These are phyloP conservation scores for Echeneis naucrates DNA, from an alignment of 2,797 vertebrate genomes.

Conservation along the genomic window DNA sequence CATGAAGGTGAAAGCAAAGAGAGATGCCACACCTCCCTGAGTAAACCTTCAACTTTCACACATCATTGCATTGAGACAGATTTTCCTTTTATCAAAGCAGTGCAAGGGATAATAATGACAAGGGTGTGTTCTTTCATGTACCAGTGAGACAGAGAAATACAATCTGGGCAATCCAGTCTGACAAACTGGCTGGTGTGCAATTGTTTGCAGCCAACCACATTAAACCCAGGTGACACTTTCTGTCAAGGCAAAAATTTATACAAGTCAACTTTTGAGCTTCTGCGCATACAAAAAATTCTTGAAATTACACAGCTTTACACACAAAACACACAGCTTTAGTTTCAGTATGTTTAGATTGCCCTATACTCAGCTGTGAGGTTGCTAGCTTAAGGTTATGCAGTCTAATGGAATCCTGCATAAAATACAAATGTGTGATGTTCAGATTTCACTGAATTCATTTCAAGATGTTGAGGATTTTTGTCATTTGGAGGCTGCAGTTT, in stretches of 20 bases:
- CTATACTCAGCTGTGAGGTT: background rate
- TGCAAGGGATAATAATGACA: no score
- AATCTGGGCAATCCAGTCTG: background rate
- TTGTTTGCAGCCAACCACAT: background rate
- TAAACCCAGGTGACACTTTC: background rate
- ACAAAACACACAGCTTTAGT: no score
- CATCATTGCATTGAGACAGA: background rate
- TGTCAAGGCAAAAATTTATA: background rate
- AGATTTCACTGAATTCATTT: background rate
- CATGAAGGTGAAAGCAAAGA: background rate
- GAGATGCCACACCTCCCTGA: constrained; percentile 24
- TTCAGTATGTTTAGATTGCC: background rate
- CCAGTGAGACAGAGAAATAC: background rate
- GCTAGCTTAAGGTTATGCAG: no score
- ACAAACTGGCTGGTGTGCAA: background rate
- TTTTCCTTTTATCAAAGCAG: background rate
- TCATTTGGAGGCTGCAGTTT: background rate
- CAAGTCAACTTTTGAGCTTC: background rate
- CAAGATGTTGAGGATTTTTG: background rate
- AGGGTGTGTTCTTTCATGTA: background rate
- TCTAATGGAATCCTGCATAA: background rate
- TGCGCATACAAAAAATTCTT: no score
- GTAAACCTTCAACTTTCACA: constrained; percentile 23
- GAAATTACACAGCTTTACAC: no score
- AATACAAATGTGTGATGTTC: background rate